Evolutionary conservation across 2,113 vertebrate genomes (phyloP).

Genomic region (Pomatostomus ruficeps): DNA sequence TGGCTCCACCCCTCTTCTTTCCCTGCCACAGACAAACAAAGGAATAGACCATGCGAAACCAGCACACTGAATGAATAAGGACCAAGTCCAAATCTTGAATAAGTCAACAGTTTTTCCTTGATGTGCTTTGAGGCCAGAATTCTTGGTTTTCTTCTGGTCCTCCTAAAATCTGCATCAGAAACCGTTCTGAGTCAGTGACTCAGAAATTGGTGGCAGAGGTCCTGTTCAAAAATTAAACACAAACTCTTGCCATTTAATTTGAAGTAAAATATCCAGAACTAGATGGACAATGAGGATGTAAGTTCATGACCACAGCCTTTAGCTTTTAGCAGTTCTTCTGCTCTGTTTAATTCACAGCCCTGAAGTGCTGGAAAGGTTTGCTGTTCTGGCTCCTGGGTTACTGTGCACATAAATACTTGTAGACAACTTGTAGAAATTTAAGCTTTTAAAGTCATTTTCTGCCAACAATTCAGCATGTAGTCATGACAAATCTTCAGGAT

Average conservation of each 20-base stretch:
- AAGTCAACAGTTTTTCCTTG: neutral
- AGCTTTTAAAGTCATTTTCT: neutral
- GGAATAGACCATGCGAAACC: no score
- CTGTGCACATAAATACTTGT: neutral
- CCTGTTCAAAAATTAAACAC: neutral
- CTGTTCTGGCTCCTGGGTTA: neutral
- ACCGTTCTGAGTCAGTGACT: neutral
- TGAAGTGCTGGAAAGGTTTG: neutral
- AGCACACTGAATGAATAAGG: neutral
- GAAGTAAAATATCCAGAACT: neutral
- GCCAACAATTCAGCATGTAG: fast-evolving
- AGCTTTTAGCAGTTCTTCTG: neutral
- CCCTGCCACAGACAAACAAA: no score
- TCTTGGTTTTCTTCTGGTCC: neutral
- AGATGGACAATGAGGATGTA: neutral
- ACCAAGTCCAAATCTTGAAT: neutral
- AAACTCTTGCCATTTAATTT: neutral
- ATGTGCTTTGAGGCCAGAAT: fast-evolving
- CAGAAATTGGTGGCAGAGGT: neutral
- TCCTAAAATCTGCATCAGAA: neutral
- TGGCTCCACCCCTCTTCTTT: no score
- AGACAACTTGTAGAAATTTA: neutral
- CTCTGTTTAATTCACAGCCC: neutral
- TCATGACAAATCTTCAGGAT: neutral
- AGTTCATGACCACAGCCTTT: neutral